phyloP scores from a whole-genome alignment of 2,113 vertebrate genomes.

The Dipodomys merriami region DNA sequence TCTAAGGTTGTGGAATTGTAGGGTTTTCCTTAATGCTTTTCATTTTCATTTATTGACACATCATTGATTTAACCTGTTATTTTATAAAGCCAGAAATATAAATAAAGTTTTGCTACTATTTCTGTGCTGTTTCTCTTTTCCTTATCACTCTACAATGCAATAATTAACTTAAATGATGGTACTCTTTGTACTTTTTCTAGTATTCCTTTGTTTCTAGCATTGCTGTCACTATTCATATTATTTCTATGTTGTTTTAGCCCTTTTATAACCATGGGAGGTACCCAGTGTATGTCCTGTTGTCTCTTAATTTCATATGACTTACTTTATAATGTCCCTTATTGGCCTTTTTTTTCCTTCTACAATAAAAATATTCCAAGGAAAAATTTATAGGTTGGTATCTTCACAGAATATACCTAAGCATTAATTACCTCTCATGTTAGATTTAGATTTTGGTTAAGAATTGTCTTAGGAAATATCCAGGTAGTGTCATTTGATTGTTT shows the following conservation, averaged over 20 bases:
- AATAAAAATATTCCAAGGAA: slow-evolving; percentile 4
- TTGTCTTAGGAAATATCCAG: slow-evolving; percentile 25
- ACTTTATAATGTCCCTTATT: neutral
- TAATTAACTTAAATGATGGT: neutral
- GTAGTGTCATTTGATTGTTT: neutral
- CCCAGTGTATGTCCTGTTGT: neutral
- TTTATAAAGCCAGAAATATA: neutral
- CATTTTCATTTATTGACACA: neutral
- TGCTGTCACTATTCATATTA: neutral
- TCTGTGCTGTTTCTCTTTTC: slow-evolving; percentile 21
- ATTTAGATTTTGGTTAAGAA: neutral
- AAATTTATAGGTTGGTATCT: neutral
- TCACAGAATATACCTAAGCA: slow-evolving; percentile 26
- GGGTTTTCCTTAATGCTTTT: slow-evolving; percentile 11
- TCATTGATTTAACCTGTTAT: neutral
- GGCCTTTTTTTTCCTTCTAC: slow-evolving; percentile 28
- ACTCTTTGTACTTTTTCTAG: slow-evolving; percentile 23
- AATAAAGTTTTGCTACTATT: neutral
- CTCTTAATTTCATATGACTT: neutral
- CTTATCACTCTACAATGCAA: neutral
- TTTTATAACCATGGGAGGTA: neutral
- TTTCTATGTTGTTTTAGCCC: neutral
- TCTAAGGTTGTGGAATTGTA: neutral
- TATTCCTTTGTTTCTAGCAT: slow-evolving; percentile 10
- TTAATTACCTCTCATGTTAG: slow-evolving; percentile 11